Evolutionary conservation across 2,888 invertebrate species (phyloP), one percentile per base, ranked within the genome.

Genomic region (Drosophila nigritarsus): DNA sequence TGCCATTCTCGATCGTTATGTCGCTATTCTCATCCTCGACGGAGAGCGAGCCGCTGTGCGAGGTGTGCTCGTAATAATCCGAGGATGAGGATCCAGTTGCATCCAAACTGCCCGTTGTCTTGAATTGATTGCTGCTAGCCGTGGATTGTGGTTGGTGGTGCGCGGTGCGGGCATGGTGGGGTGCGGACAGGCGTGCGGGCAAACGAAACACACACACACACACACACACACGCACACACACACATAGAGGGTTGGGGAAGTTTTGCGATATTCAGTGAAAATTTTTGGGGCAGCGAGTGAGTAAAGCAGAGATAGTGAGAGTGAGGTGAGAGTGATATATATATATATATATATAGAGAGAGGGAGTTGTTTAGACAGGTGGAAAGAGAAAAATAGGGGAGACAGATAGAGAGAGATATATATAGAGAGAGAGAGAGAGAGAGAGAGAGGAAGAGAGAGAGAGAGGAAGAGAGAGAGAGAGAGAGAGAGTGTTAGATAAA

Each of bases 1-100:
- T 89, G 59, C 91, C 91, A 69, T 92, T 92, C 65, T 92, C 93
- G 53, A 91, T 84, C 18, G 91, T 91, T 64, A 92, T 91, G 70
- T 93, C 92, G 82, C 92, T 93, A 53, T 93, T 93, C 78, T 93
- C 93, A 73, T 93, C 93, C 67, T 93, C 93, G 27, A 92, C 91
- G 7, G 93, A 93, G 11, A 93, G 75, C 18, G 93, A 93, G 61
- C 91, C 92, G 81, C 91, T 91, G 20, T 88, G 90, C 42, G 91
- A 90, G 61, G 78, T 84, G 40, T 82, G 80, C 55, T 90, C 91
- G 27, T 83, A 91, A 69, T 82, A 85, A 58, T 91, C 92, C 42
- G 86, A 77, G 7, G 88, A 88, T 3, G 90, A 82, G 2, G 88
- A 81, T 24, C 83, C 86, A 32, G 85, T 75, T 36, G 87, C 84